phyloP scores from a whole-genome alignment of 2,888 invertebrate species.

The Sarcophaga variegata region DNA sequence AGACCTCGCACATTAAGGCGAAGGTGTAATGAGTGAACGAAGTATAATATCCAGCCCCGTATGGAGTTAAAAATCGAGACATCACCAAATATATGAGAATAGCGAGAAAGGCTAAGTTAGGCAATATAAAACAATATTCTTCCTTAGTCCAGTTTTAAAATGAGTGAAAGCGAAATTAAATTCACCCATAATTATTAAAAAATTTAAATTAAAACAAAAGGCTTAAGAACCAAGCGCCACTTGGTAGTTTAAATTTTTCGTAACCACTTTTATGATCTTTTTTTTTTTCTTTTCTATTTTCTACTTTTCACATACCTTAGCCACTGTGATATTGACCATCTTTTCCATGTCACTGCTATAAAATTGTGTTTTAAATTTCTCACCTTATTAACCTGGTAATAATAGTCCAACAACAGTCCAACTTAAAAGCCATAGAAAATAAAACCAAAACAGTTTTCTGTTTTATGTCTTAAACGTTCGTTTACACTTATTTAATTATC shows the following conservation, averaged over 20 bases:
- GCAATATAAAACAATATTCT: neutral
- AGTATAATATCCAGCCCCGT: no score
- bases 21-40: no score
- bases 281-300: neutral
- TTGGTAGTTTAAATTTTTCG: neutral
- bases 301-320: no score
- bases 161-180: neutral
- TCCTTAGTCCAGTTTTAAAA: neutral
- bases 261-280: neutral
- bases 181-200: neutral
- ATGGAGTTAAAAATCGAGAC: no score
- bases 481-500: conserved; percentile 44
- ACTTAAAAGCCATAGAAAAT: conserved; percentile 21
- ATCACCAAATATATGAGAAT: no score
- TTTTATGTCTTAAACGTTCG: conserved; percentile 5
- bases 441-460: conserved; percentile 6
- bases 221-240: conserved; percentile 6
- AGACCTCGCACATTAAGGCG: no score
- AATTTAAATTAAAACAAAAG: neutral
- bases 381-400: conserved; percentile 51
- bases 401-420: no score
- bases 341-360: conserved; percentile 35
- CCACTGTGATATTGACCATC: no score
- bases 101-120: no score
- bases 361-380: conserved; percentile 54